phyloP scores from a whole-genome alignment of 2,113 vertebrate genomes.

The Crotalus helleri region DNA sequence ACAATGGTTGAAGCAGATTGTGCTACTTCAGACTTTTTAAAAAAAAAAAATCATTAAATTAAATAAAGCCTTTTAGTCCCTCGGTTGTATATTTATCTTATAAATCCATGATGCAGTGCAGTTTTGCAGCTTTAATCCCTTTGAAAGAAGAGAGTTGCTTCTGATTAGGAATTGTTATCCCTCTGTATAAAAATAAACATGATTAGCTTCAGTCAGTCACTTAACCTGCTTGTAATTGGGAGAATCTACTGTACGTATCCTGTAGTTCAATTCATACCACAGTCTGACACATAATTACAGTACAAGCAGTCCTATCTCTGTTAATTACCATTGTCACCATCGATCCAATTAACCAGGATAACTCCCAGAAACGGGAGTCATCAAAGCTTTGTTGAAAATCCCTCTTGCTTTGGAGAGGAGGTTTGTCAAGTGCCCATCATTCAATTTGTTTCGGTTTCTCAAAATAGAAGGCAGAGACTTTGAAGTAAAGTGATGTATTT shows the following conservation, averaged over 20 bases:
- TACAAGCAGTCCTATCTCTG: constrained; percentile 72
- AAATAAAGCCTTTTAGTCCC: constrained; percentile 14
- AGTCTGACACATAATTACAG: constrained; percentile 78
- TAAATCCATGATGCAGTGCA: constrained; percentile 21
- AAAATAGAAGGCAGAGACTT: constrained; percentile 37
- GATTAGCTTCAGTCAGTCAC: constrained; percentile 58
- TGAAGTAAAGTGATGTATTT: constrained; percentile 23
- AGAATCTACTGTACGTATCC: constrained; percentile 63
- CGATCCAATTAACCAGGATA: constrained; percentile 80
- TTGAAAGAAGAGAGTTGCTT: constrained; percentile 59
- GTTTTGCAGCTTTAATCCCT: constrained; percentile 54
- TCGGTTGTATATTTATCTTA: constrained; percentile 45
- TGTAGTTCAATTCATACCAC: constrained; percentile 59
- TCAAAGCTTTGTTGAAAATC: constrained; percentile 69
- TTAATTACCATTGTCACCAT: constrained; percentile 82
- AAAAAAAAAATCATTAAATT: background rate
- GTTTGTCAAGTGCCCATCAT: background rate
- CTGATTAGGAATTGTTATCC: constrained; percentile 58
- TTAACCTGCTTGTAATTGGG: constrained; percentile 63
- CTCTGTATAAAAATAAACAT: constrained; percentile 62
- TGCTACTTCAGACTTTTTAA: constrained; percentile 26
- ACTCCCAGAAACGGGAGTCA: constrained; percentile 66
- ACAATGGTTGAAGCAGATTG: constrained; percentile 38
- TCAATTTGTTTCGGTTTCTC: constrained; percentile 42
- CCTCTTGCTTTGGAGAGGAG: constrained; percentile 40